Conservation (phyloP, 2,113 vertebrate genomes). For the Chaetodon auriga region DNA sequence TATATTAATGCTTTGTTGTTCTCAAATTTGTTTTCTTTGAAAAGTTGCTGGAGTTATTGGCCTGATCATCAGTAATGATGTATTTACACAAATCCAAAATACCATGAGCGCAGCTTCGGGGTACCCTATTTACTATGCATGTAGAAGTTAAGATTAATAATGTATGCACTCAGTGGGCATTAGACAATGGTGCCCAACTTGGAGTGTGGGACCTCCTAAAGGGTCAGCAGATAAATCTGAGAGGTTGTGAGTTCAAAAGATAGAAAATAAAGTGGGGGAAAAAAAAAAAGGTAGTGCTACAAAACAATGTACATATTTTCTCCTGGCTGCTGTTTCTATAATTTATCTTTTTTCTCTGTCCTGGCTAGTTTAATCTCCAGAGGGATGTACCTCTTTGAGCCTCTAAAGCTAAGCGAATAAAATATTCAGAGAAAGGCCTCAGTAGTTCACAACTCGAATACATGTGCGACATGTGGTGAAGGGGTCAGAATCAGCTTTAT, state of each 20-base stretch:
- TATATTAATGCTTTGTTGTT: neutral
- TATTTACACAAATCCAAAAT: neutral
- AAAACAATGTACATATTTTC: neutral
- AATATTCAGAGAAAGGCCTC: too few relatives aligned
- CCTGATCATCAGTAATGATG: neutral
- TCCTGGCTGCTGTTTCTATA: neutral
- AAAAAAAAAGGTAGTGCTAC: too few relatives aligned
- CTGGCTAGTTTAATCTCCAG: neutral
- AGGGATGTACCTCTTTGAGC: neutral
- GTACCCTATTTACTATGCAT: neutral
- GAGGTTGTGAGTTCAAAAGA: neutral
- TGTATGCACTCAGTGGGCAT: neutral
- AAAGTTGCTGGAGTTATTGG: neutral
- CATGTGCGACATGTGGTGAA: too few relatives aligned
- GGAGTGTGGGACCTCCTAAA: neutral
- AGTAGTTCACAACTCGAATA: neutral
- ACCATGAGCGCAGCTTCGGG: neutral
- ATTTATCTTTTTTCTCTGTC: neutral
- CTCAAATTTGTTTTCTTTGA: neutral
- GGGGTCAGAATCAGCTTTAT: too few relatives aligned
- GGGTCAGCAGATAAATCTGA: neutral
- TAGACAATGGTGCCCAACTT: neutral
- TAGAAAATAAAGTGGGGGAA: neutral
- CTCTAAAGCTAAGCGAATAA: neutral
- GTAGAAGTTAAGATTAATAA: too few relatives aligned